Conservation (phyloP, 2,888 invertebrate genomes). For the Micropterix aruncella region DNA sequence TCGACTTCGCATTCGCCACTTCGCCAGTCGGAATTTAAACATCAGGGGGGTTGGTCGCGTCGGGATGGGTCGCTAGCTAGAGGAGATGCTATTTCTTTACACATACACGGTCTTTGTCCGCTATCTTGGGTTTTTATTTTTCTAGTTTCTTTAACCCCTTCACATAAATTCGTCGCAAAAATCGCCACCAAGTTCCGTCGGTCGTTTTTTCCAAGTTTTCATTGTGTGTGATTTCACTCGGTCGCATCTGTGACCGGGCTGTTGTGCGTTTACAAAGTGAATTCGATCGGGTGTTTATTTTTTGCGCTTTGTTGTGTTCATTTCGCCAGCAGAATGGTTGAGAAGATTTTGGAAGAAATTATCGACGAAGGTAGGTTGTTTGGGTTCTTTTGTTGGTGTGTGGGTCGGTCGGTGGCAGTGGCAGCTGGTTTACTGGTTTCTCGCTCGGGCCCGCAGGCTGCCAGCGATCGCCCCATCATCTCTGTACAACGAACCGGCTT, state of each 20-base stretch:
- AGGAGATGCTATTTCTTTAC: conserved; percentile 14
- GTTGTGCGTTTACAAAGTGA: too few species aligned
- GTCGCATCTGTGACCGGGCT: too few species aligned
- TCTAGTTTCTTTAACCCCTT: conserved; percentile 22
- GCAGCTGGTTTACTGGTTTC: conserved; percentile 23
- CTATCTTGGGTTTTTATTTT: conserved; percentile 44
- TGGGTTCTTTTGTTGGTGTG: conserved; percentile 2
- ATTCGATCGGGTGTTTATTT: conserved; percentile 12
- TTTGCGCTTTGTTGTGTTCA: too few species aligned
- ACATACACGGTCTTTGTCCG: conserved; percentile 32
- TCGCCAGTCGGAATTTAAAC: conserved; percentile 38
- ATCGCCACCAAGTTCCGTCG: too few species aligned
- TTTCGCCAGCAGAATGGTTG: conserved; percentile 27
- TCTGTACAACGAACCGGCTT: conserved; percentile 18
- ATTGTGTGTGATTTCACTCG: too few species aligned
- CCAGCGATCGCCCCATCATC: conserved; percentile 28
- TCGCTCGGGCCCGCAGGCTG: conserved; percentile 21
- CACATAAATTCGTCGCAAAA: too few species aligned
- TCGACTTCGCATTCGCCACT: conserved; percentile 16
- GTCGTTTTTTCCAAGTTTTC: too few species aligned
- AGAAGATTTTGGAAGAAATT: conserved; percentile 42
- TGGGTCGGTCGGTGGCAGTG: conserved; percentile 14
- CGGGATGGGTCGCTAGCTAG: conserved; percentile 38
- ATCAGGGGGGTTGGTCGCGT: conserved; percentile 40
- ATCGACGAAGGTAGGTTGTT: conserved; percentile 36